Evolutionary conservation across 2,797 vertebrate genomes (phyloP), one percentile per base, ranked within the genome.

Genomic region (Channallabes apus): DNA sequence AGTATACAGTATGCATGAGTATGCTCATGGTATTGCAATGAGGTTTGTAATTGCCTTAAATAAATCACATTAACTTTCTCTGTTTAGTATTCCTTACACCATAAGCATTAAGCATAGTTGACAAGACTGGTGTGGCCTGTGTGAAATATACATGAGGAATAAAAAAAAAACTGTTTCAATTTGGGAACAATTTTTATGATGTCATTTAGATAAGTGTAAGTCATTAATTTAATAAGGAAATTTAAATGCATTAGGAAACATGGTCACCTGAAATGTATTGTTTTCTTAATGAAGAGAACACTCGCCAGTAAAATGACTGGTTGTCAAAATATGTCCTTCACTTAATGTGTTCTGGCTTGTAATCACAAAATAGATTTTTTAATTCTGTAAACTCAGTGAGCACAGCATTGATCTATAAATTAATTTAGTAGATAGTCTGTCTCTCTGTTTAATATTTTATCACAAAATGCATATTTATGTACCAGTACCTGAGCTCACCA

Each of bases 401-500:
- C 56, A 80, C 59, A 41, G 54, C 56, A 51, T n/a, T 59, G 68
- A 64, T 65, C 17, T 80, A 80, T 80, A 61, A 80, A 78, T 79
- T 14, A 12, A 54, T 62, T 29, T 54, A 75, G 22, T 56, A 75
- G 6, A 65, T 20, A 51, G n/a, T 46, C 18, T 78, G 3, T 35
- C 4, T 78, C 58, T 27, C 22, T 62, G 27, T 27, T 7, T 0
- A 7, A 18, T 80, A 80, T 65, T 65, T 65, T 20, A 51, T 46
- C 14, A 29, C 27, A 15, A 65, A 46, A 65, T 27, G 38, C 41
- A 80, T 79, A 41, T 62, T 62, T 80, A 27, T 46, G 3, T 62
- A 61, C 76, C 12, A 79, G 8, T 59, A 35, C 54, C 27, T 22
- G 32, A 76, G 73, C 27, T 58, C 6, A 54, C 27, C 46, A 18